These are phyloP conservation scores for Cavia aperea DNA, from an alignment of 2,113 vertebrate genomes.

Conservation along the genomic window DNA sequence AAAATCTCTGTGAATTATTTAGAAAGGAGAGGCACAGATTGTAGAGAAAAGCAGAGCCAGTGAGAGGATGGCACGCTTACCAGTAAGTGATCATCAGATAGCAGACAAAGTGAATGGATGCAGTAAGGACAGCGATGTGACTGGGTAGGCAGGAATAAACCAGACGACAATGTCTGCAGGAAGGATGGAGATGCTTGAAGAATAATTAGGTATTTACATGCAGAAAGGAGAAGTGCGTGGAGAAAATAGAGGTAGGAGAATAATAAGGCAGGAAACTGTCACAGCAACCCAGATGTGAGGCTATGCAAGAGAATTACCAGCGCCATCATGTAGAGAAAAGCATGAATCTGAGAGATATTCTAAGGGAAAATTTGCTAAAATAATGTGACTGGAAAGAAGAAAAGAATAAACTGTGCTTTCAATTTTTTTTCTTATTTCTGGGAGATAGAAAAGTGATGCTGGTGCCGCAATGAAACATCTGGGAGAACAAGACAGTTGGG, in stretches of 20 bases:
- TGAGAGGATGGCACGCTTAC: background rate
- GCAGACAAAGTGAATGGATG: background rate
- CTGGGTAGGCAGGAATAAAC: background rate
- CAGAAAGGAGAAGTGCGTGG: background rate
- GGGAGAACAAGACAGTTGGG: background rate
- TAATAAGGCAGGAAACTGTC: slow-evolving; percentile 20
- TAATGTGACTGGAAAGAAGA: slow-evolving; percentile 40
- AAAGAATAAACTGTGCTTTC: slow-evolving; percentile 32
- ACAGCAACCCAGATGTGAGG: slow-evolving; percentile 35
- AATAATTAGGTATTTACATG: slow-evolving; percentile 38
- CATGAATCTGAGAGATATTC: background rate
- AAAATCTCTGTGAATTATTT: background rate
- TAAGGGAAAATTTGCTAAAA: slow-evolving; percentile 45
- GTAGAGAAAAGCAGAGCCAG: background rate
- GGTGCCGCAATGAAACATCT: background rate
- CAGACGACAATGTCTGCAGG: background rate
- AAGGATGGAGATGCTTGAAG: slow-evolving; percentile 10
- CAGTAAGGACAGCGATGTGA: background rate
- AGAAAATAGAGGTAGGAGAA: slow-evolving; percentile 19
- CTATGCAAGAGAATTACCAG: background rate
- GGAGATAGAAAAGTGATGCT: background rate
- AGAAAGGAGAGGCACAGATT: background rate
- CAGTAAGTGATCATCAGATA: background rate
- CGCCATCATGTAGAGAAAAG: slow-evolving; percentile 11
- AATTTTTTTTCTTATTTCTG: slow-evolving; percentile 38